Evolutionary conservation across 2,113 vertebrate species (phyloP).

Genomic region (Vireo altiloquus): DNA sequence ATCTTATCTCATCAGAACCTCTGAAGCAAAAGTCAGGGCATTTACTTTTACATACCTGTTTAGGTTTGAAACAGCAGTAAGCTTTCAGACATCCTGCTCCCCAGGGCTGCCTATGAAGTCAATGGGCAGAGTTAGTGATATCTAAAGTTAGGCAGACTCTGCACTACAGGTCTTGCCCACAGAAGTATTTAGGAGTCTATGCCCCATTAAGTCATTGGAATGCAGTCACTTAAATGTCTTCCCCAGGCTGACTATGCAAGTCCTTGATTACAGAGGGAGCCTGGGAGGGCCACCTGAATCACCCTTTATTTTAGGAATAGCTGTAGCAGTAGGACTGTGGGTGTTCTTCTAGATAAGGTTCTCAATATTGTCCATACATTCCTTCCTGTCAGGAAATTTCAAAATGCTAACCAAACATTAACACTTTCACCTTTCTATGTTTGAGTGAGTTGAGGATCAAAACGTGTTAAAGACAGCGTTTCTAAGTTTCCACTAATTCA

Average conservation of each 20-base stretch:
- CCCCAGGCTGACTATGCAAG: neutral
- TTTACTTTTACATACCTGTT: slow-evolving; percentile 22
- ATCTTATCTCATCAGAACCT: slow-evolving; percentile 54
- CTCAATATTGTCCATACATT: neutral
- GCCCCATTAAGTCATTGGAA: neutral
- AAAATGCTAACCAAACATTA: neutral
- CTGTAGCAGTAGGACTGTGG: neutral
- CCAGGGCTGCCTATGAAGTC: slow-evolving; percentile 10
- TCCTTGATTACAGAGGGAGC: neutral
- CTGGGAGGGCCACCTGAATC: neutral
- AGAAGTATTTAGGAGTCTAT: neutral
- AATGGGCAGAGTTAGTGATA: neutral
- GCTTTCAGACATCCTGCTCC: slow-evolving; percentile 51
- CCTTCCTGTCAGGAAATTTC: neutral
- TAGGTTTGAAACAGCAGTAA: slow-evolving; percentile 34
- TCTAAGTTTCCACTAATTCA: neutral
- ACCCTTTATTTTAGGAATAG: neutral
- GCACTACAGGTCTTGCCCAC: neutral
- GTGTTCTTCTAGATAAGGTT: neutral
- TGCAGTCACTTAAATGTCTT: neutral
- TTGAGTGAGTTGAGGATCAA: neutral
- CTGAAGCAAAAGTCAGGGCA: slow-evolving; percentile 43
- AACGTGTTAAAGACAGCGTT: neutral
- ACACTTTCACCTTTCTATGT: neutral
- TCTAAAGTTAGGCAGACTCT: slow-evolving; percentile 1